These are phyloP conservation scores for Phalangium opilio DNA, from an alignment of 2,888 invertebrate genomes.

Conservation along the genomic window DNA sequence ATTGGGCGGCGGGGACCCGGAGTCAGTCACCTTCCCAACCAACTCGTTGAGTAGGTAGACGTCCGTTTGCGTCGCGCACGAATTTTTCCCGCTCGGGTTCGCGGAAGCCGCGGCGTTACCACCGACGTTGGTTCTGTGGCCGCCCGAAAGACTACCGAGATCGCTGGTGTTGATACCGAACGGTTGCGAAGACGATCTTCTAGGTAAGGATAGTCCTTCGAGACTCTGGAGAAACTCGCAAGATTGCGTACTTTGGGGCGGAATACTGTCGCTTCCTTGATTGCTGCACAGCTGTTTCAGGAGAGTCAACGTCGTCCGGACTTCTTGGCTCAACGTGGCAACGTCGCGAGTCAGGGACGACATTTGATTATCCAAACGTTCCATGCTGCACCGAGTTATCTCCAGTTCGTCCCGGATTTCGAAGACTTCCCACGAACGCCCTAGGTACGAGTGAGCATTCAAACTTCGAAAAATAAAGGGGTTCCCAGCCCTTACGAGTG, in stretches of 20 bases:
- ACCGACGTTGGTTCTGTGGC: too few relatives aligned
- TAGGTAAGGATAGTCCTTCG: slow-evolving; percentile 7
- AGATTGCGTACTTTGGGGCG: slow-evolving; percentile 11
- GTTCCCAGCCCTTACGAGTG: background rate
- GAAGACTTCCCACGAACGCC: slow-evolving; percentile 15
- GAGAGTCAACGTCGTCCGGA: slow-evolving; percentile 27
- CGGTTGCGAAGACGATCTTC: slow-evolving; percentile 14
- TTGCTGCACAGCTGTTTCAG: slow-evolving; percentile 11
- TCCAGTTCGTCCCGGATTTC: slow-evolving; percentile 18
- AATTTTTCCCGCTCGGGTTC: background rate
- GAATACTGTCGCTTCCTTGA: too few relatives aligned
- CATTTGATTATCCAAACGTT: slow-evolving; percentile 64
- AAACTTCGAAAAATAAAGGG: background rate
- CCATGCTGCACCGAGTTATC: slow-evolving; percentile 37
- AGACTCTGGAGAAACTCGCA: slow-evolving; percentile 12
- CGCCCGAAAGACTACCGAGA: background rate
- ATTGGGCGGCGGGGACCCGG: slow-evolving; percentile 15
- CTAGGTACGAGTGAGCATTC: slow-evolving; percentile 1
- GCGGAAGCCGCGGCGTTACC: background rate
- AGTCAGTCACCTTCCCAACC: slow-evolving; percentile 11
- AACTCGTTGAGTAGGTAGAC: slow-evolving; percentile 17
- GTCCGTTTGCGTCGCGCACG: slow-evolving; percentile 19
- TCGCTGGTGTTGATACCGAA: slow-evolving; percentile 9
- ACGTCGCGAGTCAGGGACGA: slow-evolving; percentile 70
- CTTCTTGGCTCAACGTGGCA: slow-evolving; percentile 66